Percentiles rank a stretch among this genome's conserved stretches.
Evolutionary conservation across 1,140 invertebrate genomes (phyloP).

Genomic region (Scaptomyza graminum): DNA sequence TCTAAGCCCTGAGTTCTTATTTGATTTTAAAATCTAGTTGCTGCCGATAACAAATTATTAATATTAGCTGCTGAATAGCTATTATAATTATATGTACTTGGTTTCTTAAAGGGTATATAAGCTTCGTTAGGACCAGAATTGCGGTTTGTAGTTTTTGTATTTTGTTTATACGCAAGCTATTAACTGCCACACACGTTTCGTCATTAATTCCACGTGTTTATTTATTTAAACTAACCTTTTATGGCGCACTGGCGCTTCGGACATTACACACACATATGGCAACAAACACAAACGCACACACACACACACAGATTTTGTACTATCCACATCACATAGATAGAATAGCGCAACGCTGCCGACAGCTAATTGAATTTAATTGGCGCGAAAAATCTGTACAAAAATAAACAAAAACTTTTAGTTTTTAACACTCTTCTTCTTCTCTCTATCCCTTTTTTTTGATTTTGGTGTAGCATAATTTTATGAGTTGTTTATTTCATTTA

Average conservation of each 20-base stretch:
- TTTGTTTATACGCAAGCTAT: slow-evolving; percentile 44
- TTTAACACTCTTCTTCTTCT: slow-evolving; percentile 36
- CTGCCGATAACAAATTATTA: background rate
- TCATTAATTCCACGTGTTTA: slow-evolving; percentile 78
- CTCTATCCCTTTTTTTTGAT: slow-evolving; percentile 4
- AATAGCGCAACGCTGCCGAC: slow-evolving; percentile 51
- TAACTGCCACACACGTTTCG: slow-evolving; percentile 72
- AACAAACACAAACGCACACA: slow-evolving; percentile 35
- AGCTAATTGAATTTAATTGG: slow-evolving; percentile 80
- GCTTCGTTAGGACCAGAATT: slow-evolving; percentile 1
- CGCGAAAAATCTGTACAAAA: slow-evolving; percentile 71
- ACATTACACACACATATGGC: slow-evolving; percentile 18
- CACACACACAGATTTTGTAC: slow-evolving; percentile 27
- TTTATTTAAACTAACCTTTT: slow-evolving; percentile 80
- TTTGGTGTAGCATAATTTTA: slow-evolving; percentile 66
- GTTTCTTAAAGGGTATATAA: background rate
- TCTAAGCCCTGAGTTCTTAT: too few species aligned
- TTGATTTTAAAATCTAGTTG: background rate
- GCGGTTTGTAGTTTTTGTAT: background rate
- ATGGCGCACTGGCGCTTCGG: slow-evolving; percentile 64
- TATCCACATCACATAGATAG: slow-evolving; percentile 40
- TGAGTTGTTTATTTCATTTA: slow-evolving; percentile 76
- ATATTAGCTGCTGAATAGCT: background rate
- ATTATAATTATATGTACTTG: too few species aligned
- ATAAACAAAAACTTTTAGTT: slow-evolving; percentile 60